Evolutionary conservation across 2,797 vertebrate genomes (phyloP).

Genomic region (Catharus ustulatus): DNA sequence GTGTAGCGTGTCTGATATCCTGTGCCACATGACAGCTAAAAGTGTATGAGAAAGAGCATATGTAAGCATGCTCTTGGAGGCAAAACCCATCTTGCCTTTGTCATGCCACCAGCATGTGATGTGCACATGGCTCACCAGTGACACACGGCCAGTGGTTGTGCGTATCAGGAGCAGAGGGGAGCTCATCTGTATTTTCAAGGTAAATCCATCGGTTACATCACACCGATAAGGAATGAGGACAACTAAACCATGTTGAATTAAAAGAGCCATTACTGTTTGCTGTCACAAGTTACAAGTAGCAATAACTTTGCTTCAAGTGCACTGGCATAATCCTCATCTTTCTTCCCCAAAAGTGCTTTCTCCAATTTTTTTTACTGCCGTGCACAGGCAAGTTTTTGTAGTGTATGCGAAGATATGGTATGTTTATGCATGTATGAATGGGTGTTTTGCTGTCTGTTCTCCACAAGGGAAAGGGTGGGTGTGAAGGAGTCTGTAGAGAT

Average conservation of each 20-base stretch:
- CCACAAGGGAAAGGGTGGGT: background rate
- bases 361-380: background rate
- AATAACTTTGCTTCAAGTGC: background rate
- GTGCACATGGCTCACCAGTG: conserved; percentile 24
- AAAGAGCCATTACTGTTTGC: background rate
- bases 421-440: background rate
- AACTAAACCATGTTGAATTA: background rate
- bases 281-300: background rate
- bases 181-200: conserved; percentile 18
- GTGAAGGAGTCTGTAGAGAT: background rate
- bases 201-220: background rate
- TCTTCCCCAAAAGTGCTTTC: background rate
- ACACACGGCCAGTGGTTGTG: background rate
- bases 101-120: conserved; percentile 59
- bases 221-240: rapidly evolving
- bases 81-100: conserved; percentile 31
- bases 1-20: background rate
- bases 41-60: conserved; percentile 10
- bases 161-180: background rate
- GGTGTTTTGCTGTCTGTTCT: background rate
- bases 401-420: background rate
- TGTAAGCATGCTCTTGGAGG: background rate
- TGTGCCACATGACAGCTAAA: conserved; percentile 41
- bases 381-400: background rate
- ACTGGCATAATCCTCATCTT: background rate